phyloP scores from a whole-genome alignment of 2,113 vertebrate genomes.

The Sula dactylatra region DNA sequence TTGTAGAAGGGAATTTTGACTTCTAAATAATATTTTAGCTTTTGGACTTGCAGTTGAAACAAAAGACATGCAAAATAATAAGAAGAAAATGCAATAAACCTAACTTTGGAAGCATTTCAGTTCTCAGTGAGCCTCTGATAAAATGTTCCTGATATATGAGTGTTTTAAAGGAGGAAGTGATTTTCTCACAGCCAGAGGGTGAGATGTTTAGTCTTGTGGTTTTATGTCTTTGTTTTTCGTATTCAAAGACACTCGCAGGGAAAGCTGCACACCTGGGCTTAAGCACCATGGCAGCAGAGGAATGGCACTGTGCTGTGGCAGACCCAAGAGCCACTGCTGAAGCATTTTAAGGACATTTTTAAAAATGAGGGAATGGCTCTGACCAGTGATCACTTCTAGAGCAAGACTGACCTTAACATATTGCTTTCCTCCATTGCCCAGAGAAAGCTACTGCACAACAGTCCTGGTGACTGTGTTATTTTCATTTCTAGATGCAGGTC shows the following conservation, averaged over 20 bases:
- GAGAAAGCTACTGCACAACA: neutral
- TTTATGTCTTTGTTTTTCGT: neutral
- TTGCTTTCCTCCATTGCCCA: neutral
- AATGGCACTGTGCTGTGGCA: neutral
- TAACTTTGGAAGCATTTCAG: neutral
- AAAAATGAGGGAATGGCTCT: neutral
- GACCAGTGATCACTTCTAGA: neutral
- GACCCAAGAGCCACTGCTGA: too few relatives aligned
- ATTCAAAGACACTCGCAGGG: neutral
- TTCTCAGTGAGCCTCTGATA: neutral
- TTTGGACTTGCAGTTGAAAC: neutral
- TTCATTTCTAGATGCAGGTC: neutral
- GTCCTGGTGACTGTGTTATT: neutral
- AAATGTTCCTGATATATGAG: neutral
- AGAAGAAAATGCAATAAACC: neutral
- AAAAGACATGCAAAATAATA: rapidly evolving
- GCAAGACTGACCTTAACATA: neutral
- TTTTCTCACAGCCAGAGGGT: neutral
- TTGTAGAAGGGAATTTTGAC: neutral
- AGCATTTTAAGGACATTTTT: neutral
- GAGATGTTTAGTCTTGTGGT: neutral
- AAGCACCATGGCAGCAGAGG: neutral
- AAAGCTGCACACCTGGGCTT: neutral
- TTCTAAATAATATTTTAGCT: neutral
- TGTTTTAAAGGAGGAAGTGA: neutral